These are phyloP conservation scores for Limosa lapponica DNA, from an alignment of 2,797 vertebrate species.

Conservation along the genomic window DNA sequence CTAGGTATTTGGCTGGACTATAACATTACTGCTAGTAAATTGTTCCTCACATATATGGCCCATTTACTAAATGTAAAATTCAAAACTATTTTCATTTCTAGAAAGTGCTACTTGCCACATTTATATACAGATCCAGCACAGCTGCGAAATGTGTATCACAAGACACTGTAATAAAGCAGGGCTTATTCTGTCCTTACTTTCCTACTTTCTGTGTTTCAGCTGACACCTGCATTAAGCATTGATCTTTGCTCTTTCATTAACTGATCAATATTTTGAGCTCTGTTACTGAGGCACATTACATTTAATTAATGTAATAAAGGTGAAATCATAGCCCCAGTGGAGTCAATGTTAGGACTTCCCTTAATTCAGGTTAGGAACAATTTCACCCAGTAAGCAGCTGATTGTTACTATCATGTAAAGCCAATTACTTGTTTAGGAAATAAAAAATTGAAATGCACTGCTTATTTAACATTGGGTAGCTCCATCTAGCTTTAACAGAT, in stretches of 20 bases:
- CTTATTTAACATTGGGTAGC: neutral
- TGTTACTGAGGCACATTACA: neutral
- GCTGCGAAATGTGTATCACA: neutral
- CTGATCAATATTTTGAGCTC: neutral
- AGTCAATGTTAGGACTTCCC: neutral
- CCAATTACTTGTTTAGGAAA: neutral
- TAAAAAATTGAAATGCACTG: neutral
- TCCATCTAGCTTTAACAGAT: neutral
- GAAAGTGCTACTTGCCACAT: neutral
- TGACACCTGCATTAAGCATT: neutral
- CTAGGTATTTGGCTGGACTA: neutral
- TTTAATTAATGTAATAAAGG: constrained; percentile 4
- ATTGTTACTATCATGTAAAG: neutral
- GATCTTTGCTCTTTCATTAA: neutral
- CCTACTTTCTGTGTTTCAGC: neutral
- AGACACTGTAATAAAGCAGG: neutral
- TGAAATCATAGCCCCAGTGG: neutral
- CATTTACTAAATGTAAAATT: neutral
- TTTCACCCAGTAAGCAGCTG: neutral
- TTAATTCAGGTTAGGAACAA: neutral
- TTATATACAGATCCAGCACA: neutral
- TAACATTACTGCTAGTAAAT: neutral
- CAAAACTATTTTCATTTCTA: neutral
- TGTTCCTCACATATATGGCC: neutral
- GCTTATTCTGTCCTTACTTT: neutral